A percentile compares a stretch with the other conserved stretches of the same genome.
These are phyloP conservation scores for Carassius carassius DNA, from an alignment of 2,113 vertebrate species.

Conservation along the genomic window DNA sequence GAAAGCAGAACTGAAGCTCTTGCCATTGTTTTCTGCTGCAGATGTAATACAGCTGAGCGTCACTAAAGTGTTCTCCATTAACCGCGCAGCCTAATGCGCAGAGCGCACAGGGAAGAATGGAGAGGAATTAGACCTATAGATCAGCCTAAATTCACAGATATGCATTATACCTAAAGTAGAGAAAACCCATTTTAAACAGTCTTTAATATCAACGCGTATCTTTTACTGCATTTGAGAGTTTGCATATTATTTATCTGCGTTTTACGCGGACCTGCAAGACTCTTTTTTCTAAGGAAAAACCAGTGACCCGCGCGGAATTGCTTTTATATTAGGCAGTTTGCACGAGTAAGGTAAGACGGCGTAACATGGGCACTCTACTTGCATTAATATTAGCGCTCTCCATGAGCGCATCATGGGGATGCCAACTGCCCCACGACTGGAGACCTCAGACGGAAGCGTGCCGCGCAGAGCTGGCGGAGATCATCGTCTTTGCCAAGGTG, in stretches of 20 bases:
- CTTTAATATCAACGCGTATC: background rate
- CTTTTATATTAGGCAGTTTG: slow-evolving; percentile 8
- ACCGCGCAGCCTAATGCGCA: slow-evolving; percentile 45
- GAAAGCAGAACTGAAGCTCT: background rate
- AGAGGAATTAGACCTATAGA: slow-evolving; percentile 13
- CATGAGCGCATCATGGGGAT: slow-evolving; percentile 64
- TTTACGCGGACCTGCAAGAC: background rate
- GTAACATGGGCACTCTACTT: slow-evolving; percentile 69
- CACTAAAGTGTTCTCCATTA: slow-evolving; percentile 15
- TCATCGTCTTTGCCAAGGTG: slow-evolving; percentile 81
- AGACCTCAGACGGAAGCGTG: slow-evolving; percentile 84
- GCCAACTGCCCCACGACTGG: slow-evolving; percentile 82
- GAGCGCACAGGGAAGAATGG: slow-evolving; percentile 19
- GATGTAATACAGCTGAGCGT: slow-evolving; percentile 8
- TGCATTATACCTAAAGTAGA: slow-evolving; percentile 12
- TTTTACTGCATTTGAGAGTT: background rate
- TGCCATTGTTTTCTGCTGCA: slow-evolving; percentile 12
- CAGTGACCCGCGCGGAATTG: background rate
- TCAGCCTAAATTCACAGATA: background rate
- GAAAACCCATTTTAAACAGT: background rate
- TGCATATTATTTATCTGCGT: background rate
- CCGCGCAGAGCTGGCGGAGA: slow-evolving; percentile 82
- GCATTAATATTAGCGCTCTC: slow-evolving; percentile 58
- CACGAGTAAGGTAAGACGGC: slow-evolving; percentile 3
- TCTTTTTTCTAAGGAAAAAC: background rate